phyloP scores from a whole-genome alignment of 2,113 vertebrate species.

The Nycticorax nycticorax region DNA sequence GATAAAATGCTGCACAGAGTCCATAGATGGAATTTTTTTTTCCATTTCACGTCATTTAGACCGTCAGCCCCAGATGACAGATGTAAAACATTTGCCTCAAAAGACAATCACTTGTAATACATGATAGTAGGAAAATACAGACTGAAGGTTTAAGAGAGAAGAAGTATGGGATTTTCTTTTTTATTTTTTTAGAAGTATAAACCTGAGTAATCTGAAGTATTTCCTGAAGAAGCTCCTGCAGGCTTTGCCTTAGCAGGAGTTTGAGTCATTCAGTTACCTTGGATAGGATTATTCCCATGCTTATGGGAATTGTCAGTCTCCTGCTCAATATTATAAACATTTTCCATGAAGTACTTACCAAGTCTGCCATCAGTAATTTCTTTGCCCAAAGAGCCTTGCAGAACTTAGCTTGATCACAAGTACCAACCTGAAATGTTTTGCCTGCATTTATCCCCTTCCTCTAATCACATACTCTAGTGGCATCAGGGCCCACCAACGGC shows the following conservation, averaged over 20 bases:
- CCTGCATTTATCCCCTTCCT: not conserved
- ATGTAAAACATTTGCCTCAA: not conserved
- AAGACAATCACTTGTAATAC: not conserved
- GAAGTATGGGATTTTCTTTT: not conserved
- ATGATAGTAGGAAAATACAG: not conserved
- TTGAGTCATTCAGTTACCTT: not conserved
- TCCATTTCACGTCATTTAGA: not conserved
- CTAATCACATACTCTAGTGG: not conserved
- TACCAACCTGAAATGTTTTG: not conserved
- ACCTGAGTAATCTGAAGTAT: not conserved
- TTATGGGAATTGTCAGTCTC: not conserved
- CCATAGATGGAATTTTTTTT: constrained; percentile 20
- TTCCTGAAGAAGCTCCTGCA: not conserved
- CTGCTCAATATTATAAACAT: not conserved
- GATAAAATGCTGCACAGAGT: not conserved
- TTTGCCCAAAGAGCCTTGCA: not conserved
- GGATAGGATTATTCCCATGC: not conserved
- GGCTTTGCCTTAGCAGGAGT: not conserved
- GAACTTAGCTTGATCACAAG: not conserved
- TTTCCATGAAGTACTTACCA: not conserved
- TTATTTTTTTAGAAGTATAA: not conserved
- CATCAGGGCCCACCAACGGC: rapidly evolving
- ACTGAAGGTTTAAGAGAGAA: not conserved
- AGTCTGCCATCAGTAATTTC: not conserved
- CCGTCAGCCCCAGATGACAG: not conserved